Evolutionary conservation across 2,113 vertebrate species (phyloP).

Genomic region (Desmodus rotundus): DNA sequence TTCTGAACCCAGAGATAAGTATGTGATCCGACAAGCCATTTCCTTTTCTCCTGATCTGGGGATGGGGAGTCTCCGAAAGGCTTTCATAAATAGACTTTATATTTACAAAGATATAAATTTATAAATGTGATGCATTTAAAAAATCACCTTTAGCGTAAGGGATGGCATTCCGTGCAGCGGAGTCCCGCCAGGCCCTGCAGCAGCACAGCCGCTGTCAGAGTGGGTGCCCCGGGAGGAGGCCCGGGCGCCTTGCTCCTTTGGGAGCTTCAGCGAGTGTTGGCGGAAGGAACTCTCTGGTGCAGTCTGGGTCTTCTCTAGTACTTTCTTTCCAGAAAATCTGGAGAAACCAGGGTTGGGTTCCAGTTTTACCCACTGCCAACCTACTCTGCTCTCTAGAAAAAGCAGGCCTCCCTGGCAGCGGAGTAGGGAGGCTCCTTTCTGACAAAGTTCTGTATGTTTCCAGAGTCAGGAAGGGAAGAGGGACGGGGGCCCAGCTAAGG

Average conservation of each 20-base stretch:
- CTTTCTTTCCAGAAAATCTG: neutral
- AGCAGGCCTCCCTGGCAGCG: neutral
- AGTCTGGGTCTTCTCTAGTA: neutral
- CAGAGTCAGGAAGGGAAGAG: neutral
- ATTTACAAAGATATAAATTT: neutral
- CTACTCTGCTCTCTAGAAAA: neutral
- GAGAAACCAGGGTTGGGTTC: neutral
- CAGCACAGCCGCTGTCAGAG: neutral
- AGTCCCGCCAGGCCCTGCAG: neutral
- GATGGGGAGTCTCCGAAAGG: neutral
- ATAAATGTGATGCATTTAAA: neutral
- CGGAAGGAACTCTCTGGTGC: neutral
- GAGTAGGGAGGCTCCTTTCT: neutral
- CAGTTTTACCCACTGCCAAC: neutral
- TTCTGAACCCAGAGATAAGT: neutral
- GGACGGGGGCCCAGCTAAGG: neutral
- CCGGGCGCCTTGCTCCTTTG: fast-evolving
- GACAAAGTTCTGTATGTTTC: neutral
- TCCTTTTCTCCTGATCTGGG: neutral
- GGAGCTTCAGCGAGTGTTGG: neutral
- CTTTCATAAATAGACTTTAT: neutral
- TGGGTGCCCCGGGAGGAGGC: fast-evolving
- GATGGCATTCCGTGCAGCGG: neutral
- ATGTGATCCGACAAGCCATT: neutral
- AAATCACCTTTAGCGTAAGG: neutral